Conservation (phyloP, 2,888 invertebrate species). For the Sialis fuliginosa region DNA sequence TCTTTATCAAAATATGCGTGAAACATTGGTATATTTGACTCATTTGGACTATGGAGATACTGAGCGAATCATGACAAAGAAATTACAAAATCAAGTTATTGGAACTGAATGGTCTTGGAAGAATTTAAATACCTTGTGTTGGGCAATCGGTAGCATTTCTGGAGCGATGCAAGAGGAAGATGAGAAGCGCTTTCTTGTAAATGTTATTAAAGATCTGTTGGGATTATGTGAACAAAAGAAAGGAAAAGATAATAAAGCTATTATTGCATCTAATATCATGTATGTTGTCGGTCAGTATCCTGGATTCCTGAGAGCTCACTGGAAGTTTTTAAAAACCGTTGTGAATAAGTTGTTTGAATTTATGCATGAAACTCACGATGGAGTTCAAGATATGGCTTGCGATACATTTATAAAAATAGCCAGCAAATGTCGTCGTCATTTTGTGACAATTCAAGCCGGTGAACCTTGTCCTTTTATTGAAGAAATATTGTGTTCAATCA, state of each 20-base stretch:
- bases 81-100: conserved; percentile 94
- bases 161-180: conserved; percentile 99
- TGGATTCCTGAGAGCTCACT: conserved; percentile 93
- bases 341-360: conserved; percentile 99
- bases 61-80: conserved; percentile 97
- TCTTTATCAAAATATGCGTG: conserved; percentile 98
- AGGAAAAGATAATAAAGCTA: conserved; percentile 98
- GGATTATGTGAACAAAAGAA: conserved; percentile 97
- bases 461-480: conserved; percentile 97
- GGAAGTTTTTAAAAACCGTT: conserved; percentile 99
- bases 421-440: conserved; percentile 92
- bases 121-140: conserved; percentile 96
- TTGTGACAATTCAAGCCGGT: conserved; percentile 90
- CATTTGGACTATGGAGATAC: conserved; percentile 97
- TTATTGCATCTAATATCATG: conserved; percentile 99
- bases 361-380: conserved; percentile 99
- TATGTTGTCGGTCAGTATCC: conserved; percentile 99
- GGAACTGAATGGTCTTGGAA: conserved; percentile 99
- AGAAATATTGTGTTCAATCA: conserved; percentile 90
- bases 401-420: conserved; percentile 99
- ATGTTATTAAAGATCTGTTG: conserved; percentile 93
- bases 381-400: conserved; percentile 99
- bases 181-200: conserved; percentile 95
- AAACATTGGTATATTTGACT: conserved; percentile 92
- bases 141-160: conserved; percentile 98